Evolutionary conservation across 1,140 invertebrate species (phyloP).

Genomic region (Drosophila bipectinata): DNA sequence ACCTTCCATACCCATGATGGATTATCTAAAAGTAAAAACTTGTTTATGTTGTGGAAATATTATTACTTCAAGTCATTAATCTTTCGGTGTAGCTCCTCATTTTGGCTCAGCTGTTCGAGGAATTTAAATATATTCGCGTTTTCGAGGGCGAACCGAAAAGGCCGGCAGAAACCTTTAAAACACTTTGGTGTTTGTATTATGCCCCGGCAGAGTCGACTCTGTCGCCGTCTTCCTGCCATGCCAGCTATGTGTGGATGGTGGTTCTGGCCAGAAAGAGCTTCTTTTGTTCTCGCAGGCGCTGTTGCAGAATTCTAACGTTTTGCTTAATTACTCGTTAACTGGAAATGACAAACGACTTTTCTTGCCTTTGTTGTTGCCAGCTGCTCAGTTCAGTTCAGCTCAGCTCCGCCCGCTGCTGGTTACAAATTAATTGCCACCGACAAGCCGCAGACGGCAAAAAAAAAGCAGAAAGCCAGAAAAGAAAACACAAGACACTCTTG

Average conservation of each 20-base stretch:
- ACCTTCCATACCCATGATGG: neutral
- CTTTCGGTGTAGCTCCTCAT: slow-evolving; percentile 1
- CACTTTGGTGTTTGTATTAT: neutral
- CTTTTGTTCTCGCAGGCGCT: slow-evolving; percentile 42
- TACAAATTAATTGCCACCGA: slow-evolving; percentile 74
- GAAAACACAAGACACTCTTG: slow-evolving; percentile 41
- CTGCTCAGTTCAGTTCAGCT: slow-evolving; percentile 1
- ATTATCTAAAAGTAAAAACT: slow-evolving; percentile 4
- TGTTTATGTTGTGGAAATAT: slow-evolving; percentile 13
- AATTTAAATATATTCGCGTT: slow-evolving; percentile 13
- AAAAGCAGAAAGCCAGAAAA: slow-evolving; percentile 22
- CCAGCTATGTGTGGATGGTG: too few species aligned
- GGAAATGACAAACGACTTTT: slow-evolving; percentile 79
- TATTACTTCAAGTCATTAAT: slow-evolving; percentile 35
- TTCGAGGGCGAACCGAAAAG: slow-evolving; percentile 13
- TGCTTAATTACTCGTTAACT: slow-evolving; percentile 79
- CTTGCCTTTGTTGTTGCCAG: slow-evolving; percentile 42
- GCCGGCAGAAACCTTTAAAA: too few species aligned
- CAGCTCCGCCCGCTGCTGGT: slow-evolving; percentile 34
- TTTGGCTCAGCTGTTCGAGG: slow-evolving; percentile 3
- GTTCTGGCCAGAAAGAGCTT: slow-evolving; percentile 19
- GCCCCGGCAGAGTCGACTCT: slow-evolving; percentile 6
- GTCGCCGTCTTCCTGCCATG: slow-evolving; percentile 17
- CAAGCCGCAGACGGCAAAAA: slow-evolving; percentile 42
- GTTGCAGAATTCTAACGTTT: slow-evolving; percentile 72